phyloP scores from a whole-genome alignment of 2,797 vertebrate genomes.

The Sebastes hubbsi region DNA sequence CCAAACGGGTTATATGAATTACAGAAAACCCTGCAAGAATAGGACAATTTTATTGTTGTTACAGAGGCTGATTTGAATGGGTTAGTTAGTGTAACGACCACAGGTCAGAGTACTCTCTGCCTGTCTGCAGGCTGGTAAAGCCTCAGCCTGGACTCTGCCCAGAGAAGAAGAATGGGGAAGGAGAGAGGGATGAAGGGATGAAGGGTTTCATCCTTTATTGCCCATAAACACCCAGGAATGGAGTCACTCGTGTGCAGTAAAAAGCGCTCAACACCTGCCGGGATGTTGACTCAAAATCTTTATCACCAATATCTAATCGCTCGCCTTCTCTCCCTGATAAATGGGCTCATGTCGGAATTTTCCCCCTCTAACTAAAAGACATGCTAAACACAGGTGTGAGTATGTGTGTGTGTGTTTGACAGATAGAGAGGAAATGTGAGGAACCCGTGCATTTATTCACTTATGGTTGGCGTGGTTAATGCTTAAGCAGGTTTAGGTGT shows the following conservation, averaged over 20 bases:
- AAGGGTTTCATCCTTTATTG: constrained; percentile 71
- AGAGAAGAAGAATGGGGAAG: constrained; percentile 3
- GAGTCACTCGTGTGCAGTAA: constrained; percentile 70
- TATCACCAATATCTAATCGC: constrained; percentile 89
- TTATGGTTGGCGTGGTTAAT: constrained; percentile 65
- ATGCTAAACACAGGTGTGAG: constrained; percentile 78
- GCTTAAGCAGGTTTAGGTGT: constrained; percentile 60
- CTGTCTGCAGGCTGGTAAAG: constrained; percentile 3
- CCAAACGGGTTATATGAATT: neutral
- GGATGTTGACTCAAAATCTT: constrained; percentile 93
- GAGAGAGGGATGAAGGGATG: constrained; percentile 35
- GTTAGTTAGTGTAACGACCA: neutral
- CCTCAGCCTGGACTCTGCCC: constrained; percentile 60
- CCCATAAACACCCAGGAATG: constrained; percentile 62
- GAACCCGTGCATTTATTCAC: constrained; percentile 61
- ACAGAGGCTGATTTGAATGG: neutral
- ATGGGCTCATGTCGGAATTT: constrained; percentile 84
- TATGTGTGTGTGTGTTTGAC: constrained; percentile 20
- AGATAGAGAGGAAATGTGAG: constrained; percentile 45
- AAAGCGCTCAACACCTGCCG: constrained; percentile 86
- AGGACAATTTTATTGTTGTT: neutral
- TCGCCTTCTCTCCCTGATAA: constrained; percentile 83
- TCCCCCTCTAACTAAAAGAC: constrained; percentile 57
- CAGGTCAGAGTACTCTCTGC: neutral
- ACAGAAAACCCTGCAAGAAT: neutral